Evolutionary conservation across 2,888 invertebrate species (phyloP), one percentile per base, ranked within the genome.

Genomic region (Cheilosia grossa): DNA sequence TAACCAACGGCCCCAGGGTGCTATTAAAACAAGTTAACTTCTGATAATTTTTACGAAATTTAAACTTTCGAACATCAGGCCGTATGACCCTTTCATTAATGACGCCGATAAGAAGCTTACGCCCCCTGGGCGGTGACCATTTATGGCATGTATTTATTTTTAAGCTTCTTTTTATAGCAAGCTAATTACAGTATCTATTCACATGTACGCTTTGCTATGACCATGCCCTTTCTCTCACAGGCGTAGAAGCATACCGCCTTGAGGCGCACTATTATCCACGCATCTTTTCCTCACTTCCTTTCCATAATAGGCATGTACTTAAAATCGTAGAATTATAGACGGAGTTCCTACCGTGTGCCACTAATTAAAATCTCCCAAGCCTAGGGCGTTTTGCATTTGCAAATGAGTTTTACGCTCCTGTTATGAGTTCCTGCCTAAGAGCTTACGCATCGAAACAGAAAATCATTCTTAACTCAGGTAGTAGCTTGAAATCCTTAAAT

Each of bases 401-500:
- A 66, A 66, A 53, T 37, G 4, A 27, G 10, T 40, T 27, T 24
- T 21, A 27, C 66, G 40, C 66, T 40, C 40, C 17, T 30, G 37
- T 30, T 54, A 15, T 17, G 21, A 15, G 21, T 24, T 56, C 40
- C 37, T 37, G 40, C n/a, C 10, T 27, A n/a, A 30, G 33, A 59
- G 37, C 13, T 10, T 58, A 19, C 49, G 10, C 19, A 17, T 19
- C 1, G 13, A 13, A 21, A 54, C 27, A 42, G 17, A 21, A 13
- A 40, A 56, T 58, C 15, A 7, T 19, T 49, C 2, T 21, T 21
- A 40, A 56, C 42, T 72, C 24, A 49, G 42, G 73, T 47, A 73
- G 63, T 63, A 56, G 56, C 56, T 24, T 70, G 51, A 53, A 24
- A 21, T 72, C 33, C 56, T 58, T 53, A 83, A 69, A 37, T 53